Conservation (phyloP, 2,797 vertebrate species). For the Furcifer pardalis region DNA sequence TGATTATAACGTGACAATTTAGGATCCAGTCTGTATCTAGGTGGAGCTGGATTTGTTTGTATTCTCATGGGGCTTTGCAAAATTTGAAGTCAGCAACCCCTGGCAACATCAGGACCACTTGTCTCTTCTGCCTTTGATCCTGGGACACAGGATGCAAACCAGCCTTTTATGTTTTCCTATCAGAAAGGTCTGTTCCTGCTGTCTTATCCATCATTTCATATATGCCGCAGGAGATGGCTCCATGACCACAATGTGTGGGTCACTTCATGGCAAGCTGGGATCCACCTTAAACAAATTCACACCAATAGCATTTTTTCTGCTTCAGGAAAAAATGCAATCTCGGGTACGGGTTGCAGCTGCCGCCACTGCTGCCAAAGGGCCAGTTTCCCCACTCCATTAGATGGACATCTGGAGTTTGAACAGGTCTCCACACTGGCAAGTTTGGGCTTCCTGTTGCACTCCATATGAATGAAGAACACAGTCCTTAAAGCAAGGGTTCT, state of each 20-base stretch:
- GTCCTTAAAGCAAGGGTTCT: background rate
- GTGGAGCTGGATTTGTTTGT: background rate
- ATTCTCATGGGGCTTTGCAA: background rate
- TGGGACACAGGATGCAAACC: background rate
- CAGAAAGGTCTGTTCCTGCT: background rate
- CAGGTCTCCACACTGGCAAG: background rate
- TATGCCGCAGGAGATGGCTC: no score
- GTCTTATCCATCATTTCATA: background rate
- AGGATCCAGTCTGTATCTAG: background rate
- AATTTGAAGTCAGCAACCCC: background rate
- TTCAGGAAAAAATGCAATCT: no score
- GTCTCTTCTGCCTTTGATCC: background rate
- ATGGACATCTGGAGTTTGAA: background rate
- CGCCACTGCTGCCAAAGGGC: no score
- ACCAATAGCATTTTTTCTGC: no score
- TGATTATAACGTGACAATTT: background rate
- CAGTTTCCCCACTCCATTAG: background rate
- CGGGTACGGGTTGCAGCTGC: no score
- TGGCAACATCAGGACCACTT: background rate
- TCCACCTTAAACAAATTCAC: no score
- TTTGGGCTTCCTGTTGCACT: background rate
- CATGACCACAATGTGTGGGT: no score
- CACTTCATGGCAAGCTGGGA: no score
- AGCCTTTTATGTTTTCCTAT: background rate
- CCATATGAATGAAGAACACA: background rate